phyloP scores from a whole-genome alignment of 2,888 invertebrate species.

The Linnaemya tessellans region DNA sequence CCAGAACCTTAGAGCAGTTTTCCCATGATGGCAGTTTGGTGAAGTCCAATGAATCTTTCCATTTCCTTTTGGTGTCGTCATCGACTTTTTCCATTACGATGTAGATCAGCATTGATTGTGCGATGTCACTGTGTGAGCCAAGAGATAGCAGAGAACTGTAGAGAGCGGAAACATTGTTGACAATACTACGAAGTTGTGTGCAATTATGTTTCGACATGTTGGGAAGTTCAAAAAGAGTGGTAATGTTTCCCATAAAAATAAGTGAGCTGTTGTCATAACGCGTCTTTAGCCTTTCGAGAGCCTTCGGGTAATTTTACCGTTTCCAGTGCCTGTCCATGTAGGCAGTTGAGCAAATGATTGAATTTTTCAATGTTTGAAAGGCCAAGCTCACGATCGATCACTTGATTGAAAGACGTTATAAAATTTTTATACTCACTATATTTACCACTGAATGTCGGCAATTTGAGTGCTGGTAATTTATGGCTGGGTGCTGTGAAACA shows the following conservation, averaged over 20 bases:
- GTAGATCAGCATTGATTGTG: slow-evolving; percentile 35
- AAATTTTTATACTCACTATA: too few species aligned
- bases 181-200: slow-evolving; percentile 25
- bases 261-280: slow-evolving; percentile 30
- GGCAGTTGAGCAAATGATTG: slow-evolving; percentile 39
- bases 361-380: slow-evolving; percentile 57
- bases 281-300: slow-evolving; percentile 41
- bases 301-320: slow-evolving; percentile 55
- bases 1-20: slow-evolving; percentile 37
- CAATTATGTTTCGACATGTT: slow-evolving; percentile 15
- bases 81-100: slow-evolving; percentile 42
- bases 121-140: slow-evolving; percentile 51
- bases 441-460: too few species aligned
- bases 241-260: slow-evolving; percentile 47
- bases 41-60: slow-evolving; percentile 45
- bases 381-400: slow-evolving; percentile 39
- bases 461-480: slow-evolving; percentile 43
- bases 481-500: slow-evolving; percentile 15
- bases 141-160: slow-evolving; percentile 49
- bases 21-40: slow-evolving; percentile 34
- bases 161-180: slow-evolving; percentile 49
- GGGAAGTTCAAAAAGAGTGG: too few species aligned
- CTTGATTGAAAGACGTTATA: too few species aligned
- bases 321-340: slow-evolving; percentile 45
- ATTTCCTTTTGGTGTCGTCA: slow-evolving; percentile 34